phyloP scores from a whole-genome alignment of 2,797 vertebrate species.

The Phrynocephalus forsythii region DNA sequence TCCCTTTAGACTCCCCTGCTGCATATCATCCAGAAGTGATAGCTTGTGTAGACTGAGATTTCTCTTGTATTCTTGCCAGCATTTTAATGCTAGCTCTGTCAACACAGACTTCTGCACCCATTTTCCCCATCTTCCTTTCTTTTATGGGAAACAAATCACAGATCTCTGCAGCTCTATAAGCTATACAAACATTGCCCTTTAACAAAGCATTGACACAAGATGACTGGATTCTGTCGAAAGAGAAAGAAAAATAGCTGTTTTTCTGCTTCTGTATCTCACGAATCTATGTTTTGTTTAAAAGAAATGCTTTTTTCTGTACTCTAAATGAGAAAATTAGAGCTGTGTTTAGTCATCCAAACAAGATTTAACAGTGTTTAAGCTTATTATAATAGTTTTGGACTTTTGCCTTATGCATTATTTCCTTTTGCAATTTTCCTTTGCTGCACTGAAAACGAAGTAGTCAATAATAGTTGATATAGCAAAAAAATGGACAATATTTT shows the following conservation, averaged over 20 bases:
- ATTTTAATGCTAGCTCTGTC: slow-evolving; percentile 18
- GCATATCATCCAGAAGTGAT: slow-evolving; percentile 12
- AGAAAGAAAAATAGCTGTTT: neutral
- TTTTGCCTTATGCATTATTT: neutral
- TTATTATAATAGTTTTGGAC: neutral
- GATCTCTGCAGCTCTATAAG: neutral
- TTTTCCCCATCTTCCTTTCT: neutral
- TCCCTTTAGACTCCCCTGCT: neutral
- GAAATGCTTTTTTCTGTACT: neutral
- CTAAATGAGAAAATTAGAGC: neutral
- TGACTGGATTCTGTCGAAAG: neutral
- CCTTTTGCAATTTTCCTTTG: neutral
- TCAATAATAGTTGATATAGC: neutral
- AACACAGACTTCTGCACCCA: slow-evolving; percentile 13
- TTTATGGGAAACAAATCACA: slow-evolving; percentile 4
- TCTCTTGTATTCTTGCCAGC: slow-evolving; percentile 33
- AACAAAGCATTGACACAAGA: neutral
- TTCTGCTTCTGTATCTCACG: neutral
- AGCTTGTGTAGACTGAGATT: neutral
- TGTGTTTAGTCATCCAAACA: neutral
- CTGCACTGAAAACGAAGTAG: neutral
- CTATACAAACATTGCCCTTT: neutral
- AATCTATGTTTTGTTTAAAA: neutral
- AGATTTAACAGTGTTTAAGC: neutral
- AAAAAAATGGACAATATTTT: neutral